Conservation (phyloP, 30 jellyfish, hydroid and myxozoan species). For the Aurelia sp. region DNA sequence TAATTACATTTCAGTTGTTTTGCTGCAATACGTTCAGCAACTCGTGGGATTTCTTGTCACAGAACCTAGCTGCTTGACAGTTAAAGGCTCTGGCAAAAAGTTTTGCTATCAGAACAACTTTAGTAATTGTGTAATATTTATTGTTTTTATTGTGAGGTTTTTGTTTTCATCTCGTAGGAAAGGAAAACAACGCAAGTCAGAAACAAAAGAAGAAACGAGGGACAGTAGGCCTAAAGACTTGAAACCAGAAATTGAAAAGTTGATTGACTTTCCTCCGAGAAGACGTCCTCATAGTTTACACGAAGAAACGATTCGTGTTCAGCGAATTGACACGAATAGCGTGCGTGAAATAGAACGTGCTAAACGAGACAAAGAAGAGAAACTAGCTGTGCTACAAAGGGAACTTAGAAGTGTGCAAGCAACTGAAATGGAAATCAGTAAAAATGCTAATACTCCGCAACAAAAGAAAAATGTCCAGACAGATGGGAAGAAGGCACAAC, state of each 20-base stretch:
- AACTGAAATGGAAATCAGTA: conserved; percentile 17
- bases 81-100: too few relatives aligned
- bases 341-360: conserved; percentile 53
- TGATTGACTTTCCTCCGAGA: conserved; percentile 41
- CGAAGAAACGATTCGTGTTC: conserved; percentile 39
- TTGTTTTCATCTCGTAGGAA: conserved; percentile 23
- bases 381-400: conserved; percentile 33
- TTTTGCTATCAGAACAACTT: too few relatives aligned
- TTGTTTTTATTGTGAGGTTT: neutral
- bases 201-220: conserved; percentile 46
- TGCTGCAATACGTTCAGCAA: too few relatives aligned
- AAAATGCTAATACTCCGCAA: neutral
- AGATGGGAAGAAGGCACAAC: neutral
- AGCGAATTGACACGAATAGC: conserved; percentile 24
- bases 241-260: conserved; percentile 19
- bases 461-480: neutral
- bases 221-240: neutral
- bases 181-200: conserved; percentile 46
- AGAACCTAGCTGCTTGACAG: too few relatives aligned
- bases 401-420: conserved; percentile 35
- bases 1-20: too few relatives aligned
- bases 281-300: conserved; percentile 67
- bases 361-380: conserved; percentile 57
- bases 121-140: too few relatives aligned
- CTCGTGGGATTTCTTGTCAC: too few relatives aligned